These are phyloP conservation scores for Leiothrix lutea DNA, from an alignment of 2,113 vertebrate genomes.

Conservation along the genomic window DNA sequence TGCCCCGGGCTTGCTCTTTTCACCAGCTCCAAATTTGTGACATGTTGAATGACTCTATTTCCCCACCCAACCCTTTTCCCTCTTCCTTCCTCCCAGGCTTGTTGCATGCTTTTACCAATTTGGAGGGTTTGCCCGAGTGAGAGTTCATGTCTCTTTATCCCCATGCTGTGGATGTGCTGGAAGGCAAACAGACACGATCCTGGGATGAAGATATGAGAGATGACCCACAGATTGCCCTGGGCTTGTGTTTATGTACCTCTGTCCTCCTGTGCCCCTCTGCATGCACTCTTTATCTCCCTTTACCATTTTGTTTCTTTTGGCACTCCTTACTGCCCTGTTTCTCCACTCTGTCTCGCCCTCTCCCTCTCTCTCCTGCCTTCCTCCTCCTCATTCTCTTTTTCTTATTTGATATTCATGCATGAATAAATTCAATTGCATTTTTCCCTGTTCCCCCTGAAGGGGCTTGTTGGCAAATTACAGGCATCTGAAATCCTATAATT, in stretches of 20 bases:
- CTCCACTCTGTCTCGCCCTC: not conserved
- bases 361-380: not conserved
- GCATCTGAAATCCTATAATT: slow-evolving; percentile 55
- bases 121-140: not conserved
- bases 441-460: slow-evolving; percentile 47
- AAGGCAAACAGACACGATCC: not conserved
- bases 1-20: not conserved
- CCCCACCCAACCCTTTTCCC: not conserved
- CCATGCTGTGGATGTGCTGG: not conserved
- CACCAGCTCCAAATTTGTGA: not conserved
- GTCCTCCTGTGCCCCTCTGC: not conserved
- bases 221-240: not conserved
- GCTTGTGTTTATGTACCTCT: not conserved
- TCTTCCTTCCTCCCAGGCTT: not conserved
- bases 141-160: not conserved
- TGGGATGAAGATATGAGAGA: not conserved
- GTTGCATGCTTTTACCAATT: not conserved
- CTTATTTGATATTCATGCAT: slow-evolving; percentile 67
- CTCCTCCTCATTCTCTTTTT: slow-evolving; percentile 45
- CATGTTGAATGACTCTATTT: not conserved
- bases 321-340: not conserved
- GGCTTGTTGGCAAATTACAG: slow-evolving; percentile 65
- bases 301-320: not conserved
- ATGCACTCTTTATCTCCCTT: not conserved
- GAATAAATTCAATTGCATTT: slow-evolving; percentile 72